Conservation (phyloP, 2,113 vertebrate genomes). For the Entomyzon cyanotis region DNA sequence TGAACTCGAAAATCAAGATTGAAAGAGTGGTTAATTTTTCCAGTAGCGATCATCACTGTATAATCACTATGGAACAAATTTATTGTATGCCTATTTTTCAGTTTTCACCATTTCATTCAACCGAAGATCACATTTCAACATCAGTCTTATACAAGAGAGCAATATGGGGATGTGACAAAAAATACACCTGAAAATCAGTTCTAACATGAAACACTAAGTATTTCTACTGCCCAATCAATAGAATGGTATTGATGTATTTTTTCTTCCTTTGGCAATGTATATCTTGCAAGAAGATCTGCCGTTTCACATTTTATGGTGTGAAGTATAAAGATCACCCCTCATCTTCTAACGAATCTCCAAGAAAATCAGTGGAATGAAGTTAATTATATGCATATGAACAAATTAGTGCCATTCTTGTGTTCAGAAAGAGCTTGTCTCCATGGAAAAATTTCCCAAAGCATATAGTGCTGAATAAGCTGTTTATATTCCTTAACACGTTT, state of each 20-base stretch:
- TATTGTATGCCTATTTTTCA: not conserved
- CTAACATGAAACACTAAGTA: not conserved
- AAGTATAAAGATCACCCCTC: not conserved
- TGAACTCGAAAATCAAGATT: not conserved
- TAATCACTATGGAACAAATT: not conserved
- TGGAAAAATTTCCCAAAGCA: not conserved
- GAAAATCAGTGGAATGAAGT: not conserved
- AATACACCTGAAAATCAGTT: not conserved
- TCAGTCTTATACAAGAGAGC: not conserved
- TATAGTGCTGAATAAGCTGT: constrained; percentile 29
- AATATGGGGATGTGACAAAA: not conserved
- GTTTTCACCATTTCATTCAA: not conserved
- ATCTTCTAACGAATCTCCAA: not conserved
- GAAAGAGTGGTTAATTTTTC: not conserved
- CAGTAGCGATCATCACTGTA: not conserved
- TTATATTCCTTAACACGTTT: not conserved
- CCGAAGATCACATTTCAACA: not conserved
- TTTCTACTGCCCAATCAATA: not conserved
- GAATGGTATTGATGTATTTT: not conserved
- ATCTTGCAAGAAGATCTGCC: not conserved
- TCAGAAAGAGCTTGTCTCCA: not conserved
- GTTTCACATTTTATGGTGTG: not conserved
- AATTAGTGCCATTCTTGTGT: not conserved
- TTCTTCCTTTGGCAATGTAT: not conserved
- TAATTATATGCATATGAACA: constrained; percentile 1